Evolutionary conservation across 2,113 vertebrate genomes (phyloP), one percentile per base, ranked within the genome.

Genomic region (Dendrocopos noguchii): DNA sequence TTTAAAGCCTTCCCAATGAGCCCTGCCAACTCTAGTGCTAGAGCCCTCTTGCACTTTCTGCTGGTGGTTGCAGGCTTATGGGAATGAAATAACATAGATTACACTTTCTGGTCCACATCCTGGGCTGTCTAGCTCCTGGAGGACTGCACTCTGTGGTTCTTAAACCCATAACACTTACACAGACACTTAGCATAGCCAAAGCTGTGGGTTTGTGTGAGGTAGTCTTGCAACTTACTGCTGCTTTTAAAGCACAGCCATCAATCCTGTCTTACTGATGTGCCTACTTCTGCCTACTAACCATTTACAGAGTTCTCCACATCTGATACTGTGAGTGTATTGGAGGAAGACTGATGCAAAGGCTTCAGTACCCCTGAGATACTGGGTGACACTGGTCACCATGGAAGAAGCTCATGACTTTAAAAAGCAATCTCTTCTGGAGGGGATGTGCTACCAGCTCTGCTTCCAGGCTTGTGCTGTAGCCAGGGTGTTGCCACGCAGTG

Each of bases 401-500:
- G 20, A 18, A 46, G 4, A 70, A 17, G 46, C 55, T 91, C 36
- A 24, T 0, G 1, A 39, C 66, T 84, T 63, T 61, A 6, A 36
- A 72, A 80, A 77, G 47, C 74, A 50, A 44, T 61, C 34, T 80
- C 56, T 36, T 87, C n/a, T 15, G 55, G 28, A 70, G 66, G 19
- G 36, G 29, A 18, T 0, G 0, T 34, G 63, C 55, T n/a, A 9
- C 31, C 1, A 1, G 79, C 5, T 13, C 87, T 53, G 81, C 67
- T 67, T 7, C 0, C 64, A 66, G 79, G 21, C 61, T n/a, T 28
- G 36, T 46, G 50, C 85, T 46, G 61, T 10, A 75, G 74, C 65
- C 85, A 81, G 68, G 17, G 18, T 50, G 59, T 18, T 44, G 53
- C 70, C 88, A 75, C 34, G 76, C 61, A 68, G 12, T 0, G 22